Evolutionary conservation across 2,113 vertebrate species (phyloP).

Genomic region (Brienomyrus brachyistius): DNA sequence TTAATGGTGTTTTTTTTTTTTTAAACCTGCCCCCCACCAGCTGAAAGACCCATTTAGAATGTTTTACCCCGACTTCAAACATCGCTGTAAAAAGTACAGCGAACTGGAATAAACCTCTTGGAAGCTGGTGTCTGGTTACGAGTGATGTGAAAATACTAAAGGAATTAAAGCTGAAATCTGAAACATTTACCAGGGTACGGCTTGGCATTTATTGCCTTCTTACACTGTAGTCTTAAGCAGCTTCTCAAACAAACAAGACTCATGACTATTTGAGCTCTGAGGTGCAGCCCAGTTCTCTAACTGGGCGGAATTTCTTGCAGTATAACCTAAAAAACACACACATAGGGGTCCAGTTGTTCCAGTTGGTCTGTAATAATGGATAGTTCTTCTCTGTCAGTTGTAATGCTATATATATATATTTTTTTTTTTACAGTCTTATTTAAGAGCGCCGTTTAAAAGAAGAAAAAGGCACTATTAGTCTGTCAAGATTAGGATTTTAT

Average conservation of each 20-base stretch:
- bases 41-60: slow-evolving; percentile 14
- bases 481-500: background rate
- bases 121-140: background rate
- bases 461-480: background rate
- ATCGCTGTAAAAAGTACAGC: background rate
- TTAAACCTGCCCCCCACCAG: background rate
- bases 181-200: background rate
- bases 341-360: background rate
- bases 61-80: slow-evolving; percentile 12
- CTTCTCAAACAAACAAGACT: background rate
- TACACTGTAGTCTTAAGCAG: background rate
- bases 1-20: slow-evolving; percentile 26
- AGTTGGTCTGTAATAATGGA: background rate
- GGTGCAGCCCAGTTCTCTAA: background rate
- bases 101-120: background rate
- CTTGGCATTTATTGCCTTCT: background rate
- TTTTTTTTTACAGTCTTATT: background rate
- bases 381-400: background rate
- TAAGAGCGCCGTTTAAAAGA: background rate
- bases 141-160: background rate
- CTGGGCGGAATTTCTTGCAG: background rate
- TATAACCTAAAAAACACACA: background rate
- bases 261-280: background rate
- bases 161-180: background rate
- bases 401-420: background rate